A percentile compares a stretch with the other conserved stretches of the same genome.
phyloP scores from a whole-genome alignment of 2,888 invertebrate genomes.

The Acrobasis consociella region DNA sequence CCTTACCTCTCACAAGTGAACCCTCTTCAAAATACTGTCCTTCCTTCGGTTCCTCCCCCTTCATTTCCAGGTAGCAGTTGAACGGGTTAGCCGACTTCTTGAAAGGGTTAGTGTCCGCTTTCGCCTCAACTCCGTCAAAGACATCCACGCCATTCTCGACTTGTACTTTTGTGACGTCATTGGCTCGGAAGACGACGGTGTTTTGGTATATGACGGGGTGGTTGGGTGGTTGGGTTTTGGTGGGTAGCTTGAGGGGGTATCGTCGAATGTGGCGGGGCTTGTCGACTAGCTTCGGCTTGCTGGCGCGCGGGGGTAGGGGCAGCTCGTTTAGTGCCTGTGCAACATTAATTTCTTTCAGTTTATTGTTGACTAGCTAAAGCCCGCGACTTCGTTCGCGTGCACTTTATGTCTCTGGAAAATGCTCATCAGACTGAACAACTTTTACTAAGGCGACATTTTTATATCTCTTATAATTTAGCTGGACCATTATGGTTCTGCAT shows the following conservation, averaged over 20 bases:
- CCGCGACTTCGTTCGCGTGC: too few species aligned
- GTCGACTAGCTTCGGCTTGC: slow-evolving; percentile 64
- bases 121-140: slow-evolving; percentile 47
- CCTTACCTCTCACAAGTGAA: slow-evolving; percentile 56
- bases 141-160: slow-evolving; percentile 43
- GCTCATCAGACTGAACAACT: too few species aligned
- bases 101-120: slow-evolving; percentile 58
- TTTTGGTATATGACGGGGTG: slow-evolving; percentile 62
- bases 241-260: slow-evolving; percentile 57
- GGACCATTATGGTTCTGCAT: too few species aligned
- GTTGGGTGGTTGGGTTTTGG: slow-evolving; percentile 9
- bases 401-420: too few species aligned
- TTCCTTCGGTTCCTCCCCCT: slow-evolving; percentile 27
- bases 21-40: slow-evolving; percentile 50
- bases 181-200: slow-evolving; percentile 34
- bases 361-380: too few species aligned
- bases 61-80: slow-evolving; percentile 39
- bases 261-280: slow-evolving; percentile 68
- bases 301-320: slow-evolving; percentile 63
- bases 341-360: background rate
- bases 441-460: too few species aligned
- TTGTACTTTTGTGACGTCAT: slow-evolving; percentile 5
- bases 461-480: too few species aligned
- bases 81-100: slow-evolving; percentile 49
- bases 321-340: slow-evolving; percentile 49